These are phyloP conservation scores for Eristalinus sepulchralis DNA, from an alignment of 2,888 invertebrate genomes.

Conservation along the genomic window DNA sequence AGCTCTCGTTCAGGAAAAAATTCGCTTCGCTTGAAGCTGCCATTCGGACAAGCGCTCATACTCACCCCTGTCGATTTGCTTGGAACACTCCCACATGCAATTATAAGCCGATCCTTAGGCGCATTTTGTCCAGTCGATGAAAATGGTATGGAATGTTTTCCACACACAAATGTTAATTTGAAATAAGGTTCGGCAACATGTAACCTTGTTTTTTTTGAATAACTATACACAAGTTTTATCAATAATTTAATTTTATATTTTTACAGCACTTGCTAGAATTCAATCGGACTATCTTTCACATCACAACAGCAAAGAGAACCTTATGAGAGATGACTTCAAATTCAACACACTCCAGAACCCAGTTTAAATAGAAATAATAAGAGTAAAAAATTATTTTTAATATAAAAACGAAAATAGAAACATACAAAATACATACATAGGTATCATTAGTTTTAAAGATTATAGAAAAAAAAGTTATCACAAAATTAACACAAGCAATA, in stretches of 20 bases:
- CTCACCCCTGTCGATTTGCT: too few species aligned
- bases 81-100: too few species aligned
- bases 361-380: conserved; percentile 61
- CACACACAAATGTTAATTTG: too few species aligned
- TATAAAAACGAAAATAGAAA: conserved; percentile 26
- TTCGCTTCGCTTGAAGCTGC: too few species aligned
- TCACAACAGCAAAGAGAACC: conserved; percentile 76
- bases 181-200: background rate
- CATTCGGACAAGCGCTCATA: too few species aligned
- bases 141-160: too few species aligned
- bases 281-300: conserved; percentile 76
- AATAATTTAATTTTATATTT: background rate
- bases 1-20: too few species aligned
- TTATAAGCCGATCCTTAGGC: too few species aligned
- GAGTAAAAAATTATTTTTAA: conserved; percentile 55
- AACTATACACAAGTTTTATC: background rate
- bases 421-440: conserved; percentile 43
- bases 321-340: conserved; percentile 76
- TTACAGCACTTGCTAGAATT: conserved; percentile 78
- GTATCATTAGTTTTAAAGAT: conserved; percentile 21
- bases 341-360: conserved; percentile 73
- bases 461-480: conserved; percentile 37
- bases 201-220: background rate
- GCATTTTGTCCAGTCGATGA: too few species aligned
- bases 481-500: conserved; percentile 50